A percentile compares a stretch with the other conserved stretches of the same genome.
Conservation (phyloP, 2,888 invertebrate species). For the Chalcosyrphus nemorum region DNA sequence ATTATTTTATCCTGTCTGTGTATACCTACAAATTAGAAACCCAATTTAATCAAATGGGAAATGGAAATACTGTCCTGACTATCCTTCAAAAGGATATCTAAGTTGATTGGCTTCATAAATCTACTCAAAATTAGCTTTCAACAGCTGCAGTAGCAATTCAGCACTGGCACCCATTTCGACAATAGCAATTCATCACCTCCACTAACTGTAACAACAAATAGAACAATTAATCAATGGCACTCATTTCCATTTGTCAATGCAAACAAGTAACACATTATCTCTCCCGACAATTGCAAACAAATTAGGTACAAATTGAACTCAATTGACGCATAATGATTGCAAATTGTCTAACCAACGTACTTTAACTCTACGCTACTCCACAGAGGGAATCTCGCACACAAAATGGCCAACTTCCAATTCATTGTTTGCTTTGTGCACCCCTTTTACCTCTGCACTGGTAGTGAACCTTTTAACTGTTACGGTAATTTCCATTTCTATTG, state of each 20-base stretch:
- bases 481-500: slow-evolving; percentile 46
- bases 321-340: slow-evolving; percentile 69
- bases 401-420: slow-evolving; percentile 27
- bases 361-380: slow-evolving; percentile 11
- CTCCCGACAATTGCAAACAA: slow-evolving; percentile 66
- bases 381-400: background rate
- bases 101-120: background rate
- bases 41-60: background rate
- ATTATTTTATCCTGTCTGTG: background rate
- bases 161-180: background rate
- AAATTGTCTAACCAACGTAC: slow-evolving; percentile 53
- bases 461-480: background rate
- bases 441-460: background rate
- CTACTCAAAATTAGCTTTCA: slow-evolving; percentile 8
- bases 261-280: slow-evolving; percentile 63
- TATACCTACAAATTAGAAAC: background rate
- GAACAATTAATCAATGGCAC: slow-evolving; percentile 60
- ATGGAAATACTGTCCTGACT: background rate
- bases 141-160: background rate
- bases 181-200: slow-evolving; percentile 19
- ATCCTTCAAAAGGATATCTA: background rate
- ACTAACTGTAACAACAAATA: background rate
- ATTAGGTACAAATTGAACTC: slow-evolving; percentile 66
- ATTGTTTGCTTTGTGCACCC: slow-evolving; percentile 41
- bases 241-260: slow-evolving; percentile 54